Conservation (phyloP, 2,113 vertebrate species). For the Symphodus melops region DNA sequence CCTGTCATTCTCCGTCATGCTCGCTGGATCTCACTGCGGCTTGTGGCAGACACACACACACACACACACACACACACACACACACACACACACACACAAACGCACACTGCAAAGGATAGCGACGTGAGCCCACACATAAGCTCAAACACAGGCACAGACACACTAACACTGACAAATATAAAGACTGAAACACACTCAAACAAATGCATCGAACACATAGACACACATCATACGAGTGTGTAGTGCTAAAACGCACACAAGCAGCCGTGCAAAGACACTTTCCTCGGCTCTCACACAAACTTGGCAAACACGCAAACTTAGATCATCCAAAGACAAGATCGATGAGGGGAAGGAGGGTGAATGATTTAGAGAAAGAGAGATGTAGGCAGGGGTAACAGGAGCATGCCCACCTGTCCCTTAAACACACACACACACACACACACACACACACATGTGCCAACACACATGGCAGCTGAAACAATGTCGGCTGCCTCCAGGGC, state of each 20-base stretch:
- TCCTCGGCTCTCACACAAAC: conserved; percentile 5
- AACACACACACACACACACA: conserved; percentile 26
- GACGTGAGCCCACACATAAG: conserved; percentile 34
- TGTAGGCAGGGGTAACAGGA: conserved; percentile 17
- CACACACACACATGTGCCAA: conserved; percentile 23
- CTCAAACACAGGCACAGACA: conserved; percentile 18
- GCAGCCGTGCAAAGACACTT: not conserved
- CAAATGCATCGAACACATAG: conserved; percentile 8
- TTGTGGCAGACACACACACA: conserved; percentile 46
- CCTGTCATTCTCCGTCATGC: conserved; percentile 83
- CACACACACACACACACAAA: conserved; percentile 25
- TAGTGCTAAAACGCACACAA: conserved; percentile 10
- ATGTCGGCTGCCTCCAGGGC: not conserved
- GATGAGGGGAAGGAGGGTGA: conserved; percentile 18
- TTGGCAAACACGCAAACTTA: not conserved
- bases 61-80: conserved; percentile 29
- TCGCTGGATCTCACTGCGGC: conserved; percentile 79
- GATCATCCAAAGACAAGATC: conserved; percentile 8
- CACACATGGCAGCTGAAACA: conserved; percentile 45
- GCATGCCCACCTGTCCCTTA: conserved; percentile 31
- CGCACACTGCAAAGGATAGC: conserved; percentile 4
- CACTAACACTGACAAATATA: conserved; percentile 40
- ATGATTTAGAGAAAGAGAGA: conserved; percentile 35
- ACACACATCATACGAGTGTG: conserved; percentile 6
- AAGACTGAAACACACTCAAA: conserved; percentile 21